Percentiles rank a stretch among this genome's conserved stretches.
Evolutionary conservation across 2,797 vertebrate species (phyloP).

Genomic region (Ispidina lecontei): DNA sequence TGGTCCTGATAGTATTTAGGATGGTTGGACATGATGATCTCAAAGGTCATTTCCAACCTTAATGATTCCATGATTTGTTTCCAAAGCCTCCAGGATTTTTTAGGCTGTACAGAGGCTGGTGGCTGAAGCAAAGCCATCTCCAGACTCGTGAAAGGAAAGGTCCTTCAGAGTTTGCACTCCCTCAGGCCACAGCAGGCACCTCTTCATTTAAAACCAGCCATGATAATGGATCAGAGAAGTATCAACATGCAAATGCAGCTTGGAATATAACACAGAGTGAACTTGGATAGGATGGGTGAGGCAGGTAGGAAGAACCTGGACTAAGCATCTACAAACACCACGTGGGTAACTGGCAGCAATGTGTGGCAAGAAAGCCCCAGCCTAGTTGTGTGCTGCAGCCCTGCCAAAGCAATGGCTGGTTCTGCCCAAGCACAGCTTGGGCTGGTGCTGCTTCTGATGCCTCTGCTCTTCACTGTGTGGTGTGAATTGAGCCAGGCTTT

Average conservation of each 20-base stretch:
- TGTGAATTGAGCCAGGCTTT: not conserved
- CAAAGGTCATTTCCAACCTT: too few species aligned
- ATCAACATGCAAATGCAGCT: not conserved
- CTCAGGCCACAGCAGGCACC: not conserved
- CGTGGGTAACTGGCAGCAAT: accelerated
- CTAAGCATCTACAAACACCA: not conserved
- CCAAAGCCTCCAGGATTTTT: not conserved
- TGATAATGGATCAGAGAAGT: not conserved
- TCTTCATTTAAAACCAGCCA: not conserved
- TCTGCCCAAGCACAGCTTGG: not conserved
- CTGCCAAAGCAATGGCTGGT: not conserved
- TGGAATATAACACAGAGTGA: not conserved
- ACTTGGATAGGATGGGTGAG: not conserved
- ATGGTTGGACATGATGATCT: too few species aligned
- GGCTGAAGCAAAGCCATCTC: not conserved
- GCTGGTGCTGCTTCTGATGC: not conserved
- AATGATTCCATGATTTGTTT: not conserved
- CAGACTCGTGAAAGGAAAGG: not conserved
- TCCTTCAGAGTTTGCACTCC: not conserved
- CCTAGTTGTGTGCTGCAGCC: not conserved
- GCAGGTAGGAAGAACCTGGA: not conserved
- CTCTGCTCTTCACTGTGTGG: not conserved
- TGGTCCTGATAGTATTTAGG: too few species aligned
- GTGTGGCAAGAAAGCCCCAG: not conserved
- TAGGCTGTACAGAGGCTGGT: not conserved